Base-by-base conservation (phyloP, 2,113 vertebrate species). In the Tachysurus vachellii region DNA sequence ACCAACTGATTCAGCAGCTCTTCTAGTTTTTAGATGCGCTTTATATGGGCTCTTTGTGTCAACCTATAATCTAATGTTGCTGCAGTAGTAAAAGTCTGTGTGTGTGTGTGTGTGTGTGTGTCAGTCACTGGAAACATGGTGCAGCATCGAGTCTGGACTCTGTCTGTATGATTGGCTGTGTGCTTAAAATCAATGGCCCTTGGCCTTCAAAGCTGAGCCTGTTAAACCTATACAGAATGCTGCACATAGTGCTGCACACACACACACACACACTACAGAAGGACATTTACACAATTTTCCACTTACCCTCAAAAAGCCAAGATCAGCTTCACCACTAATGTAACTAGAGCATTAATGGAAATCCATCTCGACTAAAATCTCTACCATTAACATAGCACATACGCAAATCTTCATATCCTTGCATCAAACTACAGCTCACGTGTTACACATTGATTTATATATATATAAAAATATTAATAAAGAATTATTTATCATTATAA, bases 91-190 rank as follows among this genome's bases (percentile, higher is more conserved):
- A 89, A 87, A 82, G 89, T 88, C 61, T 90, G 86, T 88, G 90
- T 90, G 86, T 36, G 86, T 88, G 90, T 90, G 68, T 36, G 86
- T 88, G 90, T 90, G 68, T 76, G 86, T 89, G 90, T 91, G 87
- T 36, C 76, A 73, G 77, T 84, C 85, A 59, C 82, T 86, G 85
- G 66, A 59, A 82, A 36, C 75, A 91, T 91, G 88, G 82, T 84
- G 80, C 36, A 71, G 86, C 91, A 89, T 94, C 90, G 64, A 90
- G 87, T 83, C 26, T 85, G 80, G 88, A 91, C 92, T 91, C 94
- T 88, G 90, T 94, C 91, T 92, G 66, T 57, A 73, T 91, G 94
- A 94, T 93, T 93, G 93, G 93, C 88, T 91, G 90, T 91, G 91
- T 88, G 87, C 81, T 56, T 89, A 85, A 84, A 93, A 95, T 94